Base-by-base conservation (phyloP, 2,797 vertebrate species). In the Danio choprae region DNA sequence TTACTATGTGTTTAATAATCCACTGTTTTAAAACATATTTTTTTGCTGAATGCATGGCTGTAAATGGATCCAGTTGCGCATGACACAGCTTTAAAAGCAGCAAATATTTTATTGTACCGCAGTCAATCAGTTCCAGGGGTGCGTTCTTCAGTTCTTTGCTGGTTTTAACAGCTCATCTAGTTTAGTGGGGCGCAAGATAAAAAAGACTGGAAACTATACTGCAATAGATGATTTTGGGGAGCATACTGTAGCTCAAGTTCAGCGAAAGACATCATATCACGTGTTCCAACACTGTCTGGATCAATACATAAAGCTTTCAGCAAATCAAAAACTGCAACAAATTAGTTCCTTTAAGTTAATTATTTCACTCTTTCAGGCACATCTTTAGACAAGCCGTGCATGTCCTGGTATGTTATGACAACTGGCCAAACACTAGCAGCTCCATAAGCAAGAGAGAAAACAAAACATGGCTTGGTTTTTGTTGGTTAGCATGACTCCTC, bases 391-490 rank as follows among this genome's bases (percentile, higher is more conserved):
- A 62, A 81, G 73, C 11, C n/a, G 6, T 72, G 73, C 65, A 29
- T 82, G 22, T 73, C 59, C 46, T 59, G 10, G 36, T 56, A 77
- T 67, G 69, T 71, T 79, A 43, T 71, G 68, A 68, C 75, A 81
- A 63, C 67, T 71, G 69, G 53, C 51, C 64, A 43, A 48, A 55
- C 55, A 68, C 50, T 64, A 80, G 20, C 62, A 56, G 44, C 38
- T 79, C 51, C 55, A 44, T 79, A 64, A 55, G 56, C 29, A 36
- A 63, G 20, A 70, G 22, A 69, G 40, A 72, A 75, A 68, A 73
- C 55, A 62, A 77, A 74, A 68, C 51, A 80, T 74, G 38, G 71
- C 68, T 56, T 0, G 63, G 74, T 64, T 84, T 77, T 77, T 77
- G 69, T 70, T 80, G 62, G 67, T 80, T 62, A 72, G 73, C 73